Evolutionary conservation across 2,113 vertebrate genomes (phyloP).

Genomic region (Thomomys bottae): DNA sequence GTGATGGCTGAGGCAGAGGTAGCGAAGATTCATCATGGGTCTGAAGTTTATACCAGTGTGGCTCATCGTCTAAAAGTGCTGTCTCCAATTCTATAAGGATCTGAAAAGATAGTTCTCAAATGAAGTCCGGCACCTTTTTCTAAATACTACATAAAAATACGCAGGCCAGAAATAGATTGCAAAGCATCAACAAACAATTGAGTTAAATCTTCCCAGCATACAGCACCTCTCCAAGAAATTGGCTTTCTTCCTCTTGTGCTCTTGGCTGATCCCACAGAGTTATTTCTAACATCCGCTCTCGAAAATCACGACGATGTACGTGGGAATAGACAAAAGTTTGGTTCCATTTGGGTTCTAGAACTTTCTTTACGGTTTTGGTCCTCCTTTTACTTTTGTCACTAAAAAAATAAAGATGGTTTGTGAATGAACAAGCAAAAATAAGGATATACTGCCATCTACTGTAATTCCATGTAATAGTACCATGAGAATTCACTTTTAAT

Average conservation of each 20-base stretch:
- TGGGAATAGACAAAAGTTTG: constrained; percentile 98
- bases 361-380: constrained; percentile 99
- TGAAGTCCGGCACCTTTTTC: constrained; percentile 45
- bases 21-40: constrained; percentile 97
- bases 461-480: not conserved
- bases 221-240: constrained; percentile 98
- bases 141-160: not conserved
- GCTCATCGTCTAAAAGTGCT: constrained; percentile 95
- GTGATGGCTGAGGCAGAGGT: constrained; percentile 98
- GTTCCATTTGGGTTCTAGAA: constrained; percentile 97
- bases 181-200: not conserved
- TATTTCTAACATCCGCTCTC: constrained; percentile 98
- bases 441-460: constrained; percentile 62
- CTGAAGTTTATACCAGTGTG: constrained; percentile 99
- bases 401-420: constrained; percentile 74
- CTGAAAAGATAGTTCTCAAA: constrained; percentile 82
- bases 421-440: constrained; percentile 65
- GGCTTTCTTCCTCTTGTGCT: constrained; percentile 97
- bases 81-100: constrained; percentile 98
- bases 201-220: not conserved
- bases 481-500: constrained; percentile 24
- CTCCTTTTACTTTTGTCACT: constrained; percentile 99
- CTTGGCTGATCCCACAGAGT: constrained; percentile 98
- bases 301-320: constrained; percentile 97
- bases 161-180: too few relatives aligned